phyloP scores from a whole-genome alignment of 2,888 invertebrate genomes.

The Empis stercorea region DNA sequence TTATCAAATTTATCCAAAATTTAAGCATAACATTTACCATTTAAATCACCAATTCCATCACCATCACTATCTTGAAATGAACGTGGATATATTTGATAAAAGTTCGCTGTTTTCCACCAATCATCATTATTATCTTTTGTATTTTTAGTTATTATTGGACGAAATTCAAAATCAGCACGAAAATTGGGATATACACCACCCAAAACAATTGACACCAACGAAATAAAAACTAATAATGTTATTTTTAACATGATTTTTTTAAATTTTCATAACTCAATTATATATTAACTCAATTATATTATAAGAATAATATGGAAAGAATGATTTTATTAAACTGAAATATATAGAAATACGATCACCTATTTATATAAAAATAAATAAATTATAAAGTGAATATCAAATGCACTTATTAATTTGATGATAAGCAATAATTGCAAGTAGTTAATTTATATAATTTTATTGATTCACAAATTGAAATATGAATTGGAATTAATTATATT shows the following conservation, averaged over 20 bases:
- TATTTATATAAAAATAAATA: too few relatives aligned
- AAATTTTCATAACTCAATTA: not conserved
- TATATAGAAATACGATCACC: too few relatives aligned
- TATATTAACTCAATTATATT: not conserved
- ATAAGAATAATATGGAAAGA: not conserved
- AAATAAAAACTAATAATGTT: not conserved
- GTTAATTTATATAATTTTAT: too few relatives aligned
- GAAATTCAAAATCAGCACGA: conserved; percentile 19
- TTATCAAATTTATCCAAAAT: too few relatives aligned
- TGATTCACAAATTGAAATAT: too few relatives aligned
- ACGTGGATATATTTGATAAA: conserved; percentile 80
- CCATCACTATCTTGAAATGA: conserved; percentile 74
- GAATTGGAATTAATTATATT: too few relatives aligned
- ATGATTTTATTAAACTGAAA: too few relatives aligned
- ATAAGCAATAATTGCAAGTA: too few relatives aligned
- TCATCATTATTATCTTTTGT: conserved; percentile 6
- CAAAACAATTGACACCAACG: not conserved
- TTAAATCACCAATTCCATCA: conserved; percentile 75
- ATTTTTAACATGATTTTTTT: not conserved
- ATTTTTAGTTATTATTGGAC: conserved; percentile 13
- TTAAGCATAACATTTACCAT: conserved; percentile 40
- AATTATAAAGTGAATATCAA: too few relatives aligned
- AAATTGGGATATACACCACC: conserved; percentile 27
- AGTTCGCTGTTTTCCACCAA: conserved; percentile 56
- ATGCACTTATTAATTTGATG: too few relatives aligned